phyloP scores from a whole-genome alignment of 2,888 invertebrate genomes.

The Trypoxylon attenuatum region DNA sequence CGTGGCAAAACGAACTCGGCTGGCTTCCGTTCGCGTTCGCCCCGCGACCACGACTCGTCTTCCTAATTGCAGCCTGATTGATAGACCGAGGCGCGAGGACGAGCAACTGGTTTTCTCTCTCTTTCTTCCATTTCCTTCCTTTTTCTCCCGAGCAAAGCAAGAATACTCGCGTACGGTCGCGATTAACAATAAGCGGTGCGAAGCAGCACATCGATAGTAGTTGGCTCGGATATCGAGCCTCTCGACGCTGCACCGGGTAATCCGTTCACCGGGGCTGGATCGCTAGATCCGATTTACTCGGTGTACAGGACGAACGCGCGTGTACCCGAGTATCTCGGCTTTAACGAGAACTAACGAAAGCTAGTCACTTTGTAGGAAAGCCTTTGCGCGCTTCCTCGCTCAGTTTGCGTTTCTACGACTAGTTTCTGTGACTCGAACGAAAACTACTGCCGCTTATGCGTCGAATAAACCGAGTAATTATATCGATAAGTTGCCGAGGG shows the following conservation, averaged over 20 bases:
- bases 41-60: neutral
- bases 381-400: neutral
- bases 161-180: neutral
- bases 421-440: too few relatives aligned
- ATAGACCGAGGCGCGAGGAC: neutral
- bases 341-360: slow-evolving; percentile 10
- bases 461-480: neutral
- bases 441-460: slow-evolving; percentile 7
- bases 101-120: neutral
- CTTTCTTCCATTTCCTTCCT: neutral
- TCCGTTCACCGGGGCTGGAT: neutral
- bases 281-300: slow-evolving; percentile 10
- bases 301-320: neutral
- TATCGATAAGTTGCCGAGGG: neutral
- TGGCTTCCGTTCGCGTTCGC: slow-evolving; percentile 28
- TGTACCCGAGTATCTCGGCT: neutral
- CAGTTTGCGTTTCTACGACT: neutral
- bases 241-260: too few relatives aligned
- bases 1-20: neutral
- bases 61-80: slow-evolving; percentile 20
- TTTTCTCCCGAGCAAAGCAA: too few relatives aligned
- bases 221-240: neutral
- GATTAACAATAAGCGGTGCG: too few relatives aligned
- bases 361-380: neutral
- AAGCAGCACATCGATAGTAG: neutral